Base-by-base conservation (phyloP, 2,888 invertebrate species). In the Aquatica leii region DNA sequence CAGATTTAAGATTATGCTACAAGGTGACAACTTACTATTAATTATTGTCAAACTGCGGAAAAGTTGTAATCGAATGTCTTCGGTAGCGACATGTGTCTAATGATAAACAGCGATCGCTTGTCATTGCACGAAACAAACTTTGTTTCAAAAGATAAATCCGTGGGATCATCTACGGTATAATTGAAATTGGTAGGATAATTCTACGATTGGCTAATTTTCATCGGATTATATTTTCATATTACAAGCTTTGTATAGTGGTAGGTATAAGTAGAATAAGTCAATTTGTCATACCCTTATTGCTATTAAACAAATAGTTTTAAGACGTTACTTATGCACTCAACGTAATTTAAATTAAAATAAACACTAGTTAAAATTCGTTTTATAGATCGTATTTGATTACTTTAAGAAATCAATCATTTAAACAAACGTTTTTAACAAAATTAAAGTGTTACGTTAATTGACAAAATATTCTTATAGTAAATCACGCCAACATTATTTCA, bases 31-130 rank as follows among this genome's bases (percentile, higher is more conserved):
- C 71, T 69, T 59, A 73, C 72, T 71, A 74, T 74, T 74, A 74
- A 74, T 74, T 71, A 74, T 74, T 74, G 74, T 74, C 73, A 72
- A 66, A 67, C 63, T 68, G 68, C 46, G 65, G 73, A 70, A 73
- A 74, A 74, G 57, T 74, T 73, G 73, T 74, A 74, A 74, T 74
- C 73, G 74, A 74, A 74, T 73, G 73, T 73, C 71, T 69, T 58
- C 69, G 68, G 66, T 70, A 66, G 69, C 67, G 72, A 69, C 69
- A 69, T 66, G 67, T 71, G 67, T 65, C 70, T 67, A 66, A 72
- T 73, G 74, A 73, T 72, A 71, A 73, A 73, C 70, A 71, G 69
- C 59, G 68, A 72, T 71, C 70, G 70, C 66, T 73, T 71, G 73
- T 73, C 73, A 67, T 65, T 69, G 68, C 64, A 50, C 18, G 24